These are phyloP conservation scores for Cataglyphis altisquamis DNA, from an alignment of 2,888 invertebrate genomes.

Conservation along the genomic window DNA sequence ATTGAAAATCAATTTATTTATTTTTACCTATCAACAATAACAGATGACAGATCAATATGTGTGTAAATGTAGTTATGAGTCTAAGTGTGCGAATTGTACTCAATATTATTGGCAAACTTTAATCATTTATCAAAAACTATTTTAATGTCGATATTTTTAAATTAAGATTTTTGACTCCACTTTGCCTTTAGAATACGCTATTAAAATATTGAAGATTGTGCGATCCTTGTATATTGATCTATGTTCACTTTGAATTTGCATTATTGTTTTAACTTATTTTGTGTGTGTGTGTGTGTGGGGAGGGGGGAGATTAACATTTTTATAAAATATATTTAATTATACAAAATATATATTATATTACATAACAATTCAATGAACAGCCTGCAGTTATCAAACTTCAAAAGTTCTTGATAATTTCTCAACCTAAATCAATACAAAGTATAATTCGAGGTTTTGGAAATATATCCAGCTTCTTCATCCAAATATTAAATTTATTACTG, in stretches of 20 bases:
- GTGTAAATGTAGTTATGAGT: no score
- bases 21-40: no score
- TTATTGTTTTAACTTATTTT: neutral
- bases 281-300: no score
- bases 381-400: neutral
- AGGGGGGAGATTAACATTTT: neutral
- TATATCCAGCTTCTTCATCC: constrained; percentile 7
- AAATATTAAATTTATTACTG: constrained; percentile 23
- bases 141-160: no score
- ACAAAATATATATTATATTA: neutral
- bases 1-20: no score
- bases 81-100: no score
- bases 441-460: neutral
- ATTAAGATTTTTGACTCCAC: no score
- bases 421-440: neutral
- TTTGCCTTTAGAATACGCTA: no score
- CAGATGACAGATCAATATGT: no score
- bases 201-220: neutral
- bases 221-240: neutral
- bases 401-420: neutral
- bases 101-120: no score
- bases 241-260: neutral
- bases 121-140: no score
- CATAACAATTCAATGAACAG: neutral
- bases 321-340: neutral